These are phyloP conservation scores for Lepus timidus DNA, from an alignment of 2,113 vertebrate genomes.

Conservation along the genomic window DNA sequence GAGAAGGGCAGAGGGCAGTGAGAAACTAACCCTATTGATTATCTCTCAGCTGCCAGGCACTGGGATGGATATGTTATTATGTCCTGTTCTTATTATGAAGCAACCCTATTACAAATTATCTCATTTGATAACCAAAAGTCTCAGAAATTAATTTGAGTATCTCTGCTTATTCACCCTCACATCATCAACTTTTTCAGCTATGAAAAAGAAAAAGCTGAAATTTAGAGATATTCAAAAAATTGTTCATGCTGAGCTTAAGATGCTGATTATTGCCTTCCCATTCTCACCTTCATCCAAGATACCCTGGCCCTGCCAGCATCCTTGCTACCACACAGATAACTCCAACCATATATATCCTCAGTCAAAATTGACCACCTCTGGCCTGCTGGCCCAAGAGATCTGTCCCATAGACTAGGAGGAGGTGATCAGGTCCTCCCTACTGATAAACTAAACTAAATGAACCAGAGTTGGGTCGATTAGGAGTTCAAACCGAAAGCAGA, in stretches of 20 bases:
- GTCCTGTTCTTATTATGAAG: no score
- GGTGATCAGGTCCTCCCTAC: background rate
- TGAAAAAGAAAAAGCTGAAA: background rate
- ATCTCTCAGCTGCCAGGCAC: background rate
- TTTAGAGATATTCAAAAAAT: constrained; percentile 42
- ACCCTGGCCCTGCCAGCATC: background rate
- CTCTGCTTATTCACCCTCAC: constrained; percentile 11
- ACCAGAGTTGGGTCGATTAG: background rate
- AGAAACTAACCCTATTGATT: background rate
- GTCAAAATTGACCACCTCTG: background rate
- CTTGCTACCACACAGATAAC: background rate
- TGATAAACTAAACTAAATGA: background rate
- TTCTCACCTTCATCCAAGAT: background rate
- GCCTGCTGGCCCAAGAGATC: background rate
- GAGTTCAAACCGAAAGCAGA: background rate
- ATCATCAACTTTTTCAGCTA: constrained; percentile 24
- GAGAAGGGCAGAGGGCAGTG: background rate
- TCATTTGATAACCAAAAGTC: constrained; percentile 43
- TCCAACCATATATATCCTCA: background rate
- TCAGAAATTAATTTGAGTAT: constrained; percentile 47
- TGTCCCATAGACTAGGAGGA: background rate
- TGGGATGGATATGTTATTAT: constrained; percentile 1
- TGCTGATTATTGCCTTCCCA: background rate
- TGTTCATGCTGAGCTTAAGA: background rate
- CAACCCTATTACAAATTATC: background rate